These are phyloP conservation scores for Noctua comes DNA, from an alignment of 2,888 invertebrate genomes.

Conservation along the genomic window DNA sequence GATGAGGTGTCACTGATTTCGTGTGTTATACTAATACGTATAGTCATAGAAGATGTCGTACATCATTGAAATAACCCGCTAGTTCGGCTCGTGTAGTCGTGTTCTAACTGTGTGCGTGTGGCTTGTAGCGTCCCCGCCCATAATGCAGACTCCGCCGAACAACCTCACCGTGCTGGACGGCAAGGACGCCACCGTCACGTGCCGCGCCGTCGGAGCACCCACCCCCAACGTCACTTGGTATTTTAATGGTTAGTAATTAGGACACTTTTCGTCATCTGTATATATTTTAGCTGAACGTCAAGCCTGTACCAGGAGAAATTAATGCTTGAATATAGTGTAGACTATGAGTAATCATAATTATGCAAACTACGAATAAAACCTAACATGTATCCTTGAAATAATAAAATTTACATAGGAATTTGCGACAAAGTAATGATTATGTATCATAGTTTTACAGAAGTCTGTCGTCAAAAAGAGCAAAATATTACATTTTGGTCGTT, in stretches of 20 bases:
- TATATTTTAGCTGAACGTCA: background rate
- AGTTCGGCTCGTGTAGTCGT: conserved; percentile 65
- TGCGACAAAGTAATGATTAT: background rate
- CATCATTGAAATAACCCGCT: conserved; percentile 62
- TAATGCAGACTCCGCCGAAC: conserved; percentile 95
- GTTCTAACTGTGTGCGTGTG: conserved; percentile 85
- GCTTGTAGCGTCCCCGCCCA: conserved; percentile 95
- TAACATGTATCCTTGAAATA: background rate
- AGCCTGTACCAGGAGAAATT: background rate
- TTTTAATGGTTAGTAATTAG: conserved; percentile 93
- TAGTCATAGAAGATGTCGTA: conserved; percentile 31
- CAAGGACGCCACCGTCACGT: conserved; percentile 96
- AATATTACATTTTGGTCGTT: background rate
- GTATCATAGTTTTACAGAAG: background rate
- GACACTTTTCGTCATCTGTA: conserved; percentile 12
- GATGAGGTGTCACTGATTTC: conserved; percentile 41
- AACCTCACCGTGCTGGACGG: conserved; percentile 98
- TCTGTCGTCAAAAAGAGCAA: background rate
- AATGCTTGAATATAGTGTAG: background rate
- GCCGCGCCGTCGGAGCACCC: conserved; percentile 97
- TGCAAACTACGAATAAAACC: background rate
- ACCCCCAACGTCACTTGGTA: conserved; percentile 97
- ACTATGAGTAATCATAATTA: background rate
- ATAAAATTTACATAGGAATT: background rate
- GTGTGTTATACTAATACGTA: conserved; percentile 43